Conservation (phyloP, 2,113 vertebrate species). For the Anas platyrhynchos region DNA sequence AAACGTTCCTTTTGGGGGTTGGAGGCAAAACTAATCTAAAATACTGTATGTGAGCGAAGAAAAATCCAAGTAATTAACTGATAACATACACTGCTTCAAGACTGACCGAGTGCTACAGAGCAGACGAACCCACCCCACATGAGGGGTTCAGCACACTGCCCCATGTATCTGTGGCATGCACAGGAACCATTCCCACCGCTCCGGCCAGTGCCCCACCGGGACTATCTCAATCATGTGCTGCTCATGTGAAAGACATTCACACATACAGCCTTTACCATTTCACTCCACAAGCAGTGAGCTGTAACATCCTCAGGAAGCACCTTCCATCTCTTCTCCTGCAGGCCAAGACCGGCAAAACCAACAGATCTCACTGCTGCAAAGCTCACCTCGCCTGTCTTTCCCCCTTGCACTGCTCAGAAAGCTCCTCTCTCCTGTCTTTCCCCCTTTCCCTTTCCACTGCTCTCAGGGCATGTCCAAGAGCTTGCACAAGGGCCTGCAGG, state of each 20-base stretch:
- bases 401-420: neutral
- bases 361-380: neutral
- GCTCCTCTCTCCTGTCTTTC: neutral
- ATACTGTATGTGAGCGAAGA: neutral
- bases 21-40: neutral
- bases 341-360: neutral
- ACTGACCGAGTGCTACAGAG: neutral
- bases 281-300: neutral
- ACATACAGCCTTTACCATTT: fast-evolving
- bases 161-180: neutral
- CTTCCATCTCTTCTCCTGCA: neutral
- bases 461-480: neutral
- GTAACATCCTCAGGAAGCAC: neutral
- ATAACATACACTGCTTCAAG: neutral
- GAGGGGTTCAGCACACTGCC: too few relatives aligned
- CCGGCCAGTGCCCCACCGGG: neutral
- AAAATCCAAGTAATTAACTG: neutral
- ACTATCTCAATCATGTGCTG: fast-evolving
- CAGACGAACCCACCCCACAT: fast-evolving
- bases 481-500: fast-evolving
- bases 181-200: neutral
- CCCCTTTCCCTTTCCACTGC: neutral
- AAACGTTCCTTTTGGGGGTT: neutral
- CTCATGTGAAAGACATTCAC: neutral
- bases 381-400: too few relatives aligned